Evolutionary conservation across 2,888 invertebrate species (phyloP), one percentile per base, ranked within the genome.

Genomic region (Drosophila niveifrons): DNA sequence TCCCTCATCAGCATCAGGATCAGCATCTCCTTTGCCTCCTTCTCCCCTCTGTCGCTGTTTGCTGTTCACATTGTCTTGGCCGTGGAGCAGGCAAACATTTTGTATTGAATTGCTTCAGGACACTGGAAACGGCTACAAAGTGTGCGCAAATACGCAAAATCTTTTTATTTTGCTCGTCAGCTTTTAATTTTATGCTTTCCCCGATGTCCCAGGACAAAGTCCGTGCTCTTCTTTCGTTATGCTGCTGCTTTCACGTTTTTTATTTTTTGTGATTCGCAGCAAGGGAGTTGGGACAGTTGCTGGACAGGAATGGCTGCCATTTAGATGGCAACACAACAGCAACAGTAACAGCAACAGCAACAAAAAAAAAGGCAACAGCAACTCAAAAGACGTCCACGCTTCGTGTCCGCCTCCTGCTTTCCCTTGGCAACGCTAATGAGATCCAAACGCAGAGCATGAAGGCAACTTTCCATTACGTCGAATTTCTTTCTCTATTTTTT

Each of bases 91-190:
- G 66, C 31, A 52, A 58, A 62, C 62, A 74, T 50, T 71, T 77
- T 75, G 72, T 75, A 75, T 75, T 75, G 75, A 72, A 69, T 77
- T 59, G 71, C 72, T 62, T 47, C 23, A 71, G 66, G 77, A 77
- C 58, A 57, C 66, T 72, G 64, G 36, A 34, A 63, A 48, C 39
- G 58, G 52, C 59, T 59, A 70, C 66, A 72, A 84, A 78, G 68
- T 69, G 72, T 76, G 64, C 82, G 84, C 80, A 79, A 82, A 83
- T 81, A 84, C 73, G 82, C 72, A 68, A 82, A 85, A 85, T 87
- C 87, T 85, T 89, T 90, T 89, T 80, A 89, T 87, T 90, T 90
- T 82, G 79, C 90, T 91, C 90, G 90, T 90, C 90, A 87, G 84
- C 89, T 91, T 87, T 87, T 87, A 86, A 87, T 88, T 87, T 86